Evolutionary conservation across 2,888 invertebrate species (phyloP), one percentile per base, ranked within the genome.

Genomic region (Acleris emargana): DNA sequence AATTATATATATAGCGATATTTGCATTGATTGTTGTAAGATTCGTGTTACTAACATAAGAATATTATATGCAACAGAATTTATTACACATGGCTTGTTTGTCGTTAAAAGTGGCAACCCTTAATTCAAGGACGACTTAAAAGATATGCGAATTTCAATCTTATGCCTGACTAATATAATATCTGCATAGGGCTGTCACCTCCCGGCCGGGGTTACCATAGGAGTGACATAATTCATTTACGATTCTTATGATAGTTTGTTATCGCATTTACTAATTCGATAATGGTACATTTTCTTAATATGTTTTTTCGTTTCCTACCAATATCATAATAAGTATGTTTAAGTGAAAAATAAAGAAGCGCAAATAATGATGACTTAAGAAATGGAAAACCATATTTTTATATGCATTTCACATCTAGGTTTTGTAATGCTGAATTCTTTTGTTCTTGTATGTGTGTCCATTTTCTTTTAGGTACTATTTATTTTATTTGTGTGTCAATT

Each of bases 1-100:
- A 66, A 66, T 66, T 66, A 47, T 66, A 66, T 66, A 66, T 61
- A 60, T 28, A 25, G 50, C 52, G 6, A 58, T 49, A 43, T 60
- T 64, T 59, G 38, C 20, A 64, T 54, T 59, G 59, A 22, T 60
- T 66, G 60, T 55, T 51, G 45, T 52, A 62, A 38, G 38, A 51
- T 55, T 20, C 18, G 3, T 22, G 20, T n/a, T 55, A 22, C 43
- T n/a, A 18, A 7, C 25, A 16, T 51, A 16, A 18, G 7, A 52
- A 28, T 52, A n/a, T 17, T 16, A 52, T 28, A 52, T 7, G 51
- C 16, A 28, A 43, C n/a, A 1, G 45, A 16, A 45, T 9, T 32
- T 32, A 9, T 42, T 42, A 16, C 16, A 43, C 16, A n/a, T 5
- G 9, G 32, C 32, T 9, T 32, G 32, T 32, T 9, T 32, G 25